These are phyloP conservation scores for Bembecia ichneumoniformis DNA, from an alignment of 2,888 invertebrate species.

Conservation along the genomic window DNA sequence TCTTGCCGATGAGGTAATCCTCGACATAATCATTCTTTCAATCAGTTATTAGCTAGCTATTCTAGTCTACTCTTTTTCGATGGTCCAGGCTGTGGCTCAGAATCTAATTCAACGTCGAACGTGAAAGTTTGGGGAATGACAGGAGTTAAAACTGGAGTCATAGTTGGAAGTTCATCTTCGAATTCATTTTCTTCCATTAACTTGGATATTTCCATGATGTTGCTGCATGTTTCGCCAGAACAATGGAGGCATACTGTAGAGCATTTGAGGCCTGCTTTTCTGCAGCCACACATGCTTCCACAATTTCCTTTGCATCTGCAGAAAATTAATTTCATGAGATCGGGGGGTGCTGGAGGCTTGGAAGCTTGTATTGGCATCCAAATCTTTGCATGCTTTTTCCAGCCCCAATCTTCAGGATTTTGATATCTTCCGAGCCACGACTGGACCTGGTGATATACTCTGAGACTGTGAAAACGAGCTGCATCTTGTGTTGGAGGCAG, in stretches of 20 bases:
- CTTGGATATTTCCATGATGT: no score
- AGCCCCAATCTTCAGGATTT: constrained; percentile 11
- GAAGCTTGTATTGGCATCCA: not conserved
- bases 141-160: no score
- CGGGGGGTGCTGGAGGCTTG: constrained; percentile 4
- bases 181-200: no score
- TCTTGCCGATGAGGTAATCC: no score
- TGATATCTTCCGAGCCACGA: constrained; percentile 10
- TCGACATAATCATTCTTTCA: no score
- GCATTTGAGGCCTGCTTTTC: constrained; percentile 15
- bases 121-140: no score
- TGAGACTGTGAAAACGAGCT: constrained; percentile 9
- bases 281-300: constrained; percentile 1
- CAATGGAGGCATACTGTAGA: constrained; percentile 11
- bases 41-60: no score
- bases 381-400: constrained; percentile 7
- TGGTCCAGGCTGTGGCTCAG: no score
- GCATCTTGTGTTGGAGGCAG: constrained; percentile 7
- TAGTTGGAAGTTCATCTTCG: no score
- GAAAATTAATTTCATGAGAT: constrained; percentile 6
- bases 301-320: constrained; percentile 10
- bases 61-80: no score
- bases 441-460: constrained; percentile 10
- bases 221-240: no score
- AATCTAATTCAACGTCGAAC: no score